Evolutionary conservation across 2,797 vertebrate genomes (phyloP).

Genomic region (Apogon hyalosoma): DNA sequence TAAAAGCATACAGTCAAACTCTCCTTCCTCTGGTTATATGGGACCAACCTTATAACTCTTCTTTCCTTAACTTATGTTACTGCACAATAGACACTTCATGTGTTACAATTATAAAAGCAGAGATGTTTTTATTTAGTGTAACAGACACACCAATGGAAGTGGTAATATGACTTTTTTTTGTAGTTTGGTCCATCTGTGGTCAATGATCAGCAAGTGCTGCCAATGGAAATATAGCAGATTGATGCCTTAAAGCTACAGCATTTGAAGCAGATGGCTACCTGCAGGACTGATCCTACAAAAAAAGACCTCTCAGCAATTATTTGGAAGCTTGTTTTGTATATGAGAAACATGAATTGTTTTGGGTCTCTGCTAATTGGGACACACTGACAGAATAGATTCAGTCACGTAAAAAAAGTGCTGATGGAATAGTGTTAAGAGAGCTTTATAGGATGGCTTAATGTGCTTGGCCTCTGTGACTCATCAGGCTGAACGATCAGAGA

Average conservation of each 20-base stretch:
- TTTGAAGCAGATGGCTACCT: slow-evolving; percentile 51
- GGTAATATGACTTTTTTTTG: neutral
- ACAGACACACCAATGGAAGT: neutral
- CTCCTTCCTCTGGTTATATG: neutral
- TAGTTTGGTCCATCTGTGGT: slow-evolving; percentile 20
- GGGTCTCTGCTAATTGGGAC: slow-evolving; percentile 49
- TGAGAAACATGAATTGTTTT: slow-evolving; percentile 32
- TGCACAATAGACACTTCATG: slow-evolving; percentile 4
- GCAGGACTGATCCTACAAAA: slow-evolving; percentile 26
- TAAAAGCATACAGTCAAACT: neutral
- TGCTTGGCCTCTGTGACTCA: slow-evolving; percentile 68
- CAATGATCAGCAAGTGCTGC: slow-evolving; percentile 29
- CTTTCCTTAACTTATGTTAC: neutral
- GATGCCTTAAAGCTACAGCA: slow-evolving; percentile 44
- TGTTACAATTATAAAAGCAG: neutral
- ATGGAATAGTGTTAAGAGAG: slow-evolving; percentile 55
- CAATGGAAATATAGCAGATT: slow-evolving; percentile 37
- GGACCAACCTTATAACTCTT: neutral
- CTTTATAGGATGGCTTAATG: slow-evolving; percentile 68
- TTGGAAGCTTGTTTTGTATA: slow-evolving; percentile 16
- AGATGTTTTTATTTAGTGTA: neutral
- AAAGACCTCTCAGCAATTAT: slow-evolving; percentile 31
- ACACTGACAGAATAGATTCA: slow-evolving; percentile 27
- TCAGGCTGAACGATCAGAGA: slow-evolving; percentile 64
- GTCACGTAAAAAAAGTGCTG: slow-evolving; percentile 54